Evolutionary conservation across 92 coral and sea anemone species (phyloP), one percentile per base, ranked within the genome.

Genomic region (Siderastrea radians): DNA sequence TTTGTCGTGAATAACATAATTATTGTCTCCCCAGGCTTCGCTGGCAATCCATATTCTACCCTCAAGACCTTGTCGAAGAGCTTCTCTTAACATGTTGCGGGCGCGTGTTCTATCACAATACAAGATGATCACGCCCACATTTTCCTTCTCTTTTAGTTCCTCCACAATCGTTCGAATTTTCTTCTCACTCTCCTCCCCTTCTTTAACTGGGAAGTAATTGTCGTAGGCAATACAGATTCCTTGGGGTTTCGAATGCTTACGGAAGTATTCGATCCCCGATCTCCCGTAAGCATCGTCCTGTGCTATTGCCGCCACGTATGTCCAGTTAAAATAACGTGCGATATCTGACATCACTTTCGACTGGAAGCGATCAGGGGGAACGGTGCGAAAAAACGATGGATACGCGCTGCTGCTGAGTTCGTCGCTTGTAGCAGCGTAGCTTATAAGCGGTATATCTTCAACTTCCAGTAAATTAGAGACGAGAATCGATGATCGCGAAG

Each of bases 391-490:
- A 77, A 96, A 96, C 52, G 95, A 89, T 14, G 95, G 90, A 80
- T 93, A 96, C 0, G 93, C 88, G 15, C 77, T 68, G 49, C 93
- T 95, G 81, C 98, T 96, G 7, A 96, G 91, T 48, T 91, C 91
- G 55, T 94, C 94, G 85, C 98, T 95, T 19, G 98, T 93, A 0
- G 99, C 99, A 12, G 95, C 95, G 68, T 96, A 96, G 83, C 99
- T 96, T 5, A 96, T 94, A 4, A 96, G 87, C 2, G 99, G 93
- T n/a, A 96, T 95, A 9, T 86, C 88, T 49, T 91, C 95, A 5
- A 93, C 93, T 46, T 91, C 91, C 1, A 95, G 87, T 52, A 95
- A 74, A 75, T 95, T 95, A 0, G 98, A 87, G 3, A 93, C 96
- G n/a, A 94, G 79, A 1, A 95, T 94, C 11, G 98, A 95, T 1